Conservation (phyloP, 2,797 vertebrate genomes). For the Aulostomus chinensis region DNA sequence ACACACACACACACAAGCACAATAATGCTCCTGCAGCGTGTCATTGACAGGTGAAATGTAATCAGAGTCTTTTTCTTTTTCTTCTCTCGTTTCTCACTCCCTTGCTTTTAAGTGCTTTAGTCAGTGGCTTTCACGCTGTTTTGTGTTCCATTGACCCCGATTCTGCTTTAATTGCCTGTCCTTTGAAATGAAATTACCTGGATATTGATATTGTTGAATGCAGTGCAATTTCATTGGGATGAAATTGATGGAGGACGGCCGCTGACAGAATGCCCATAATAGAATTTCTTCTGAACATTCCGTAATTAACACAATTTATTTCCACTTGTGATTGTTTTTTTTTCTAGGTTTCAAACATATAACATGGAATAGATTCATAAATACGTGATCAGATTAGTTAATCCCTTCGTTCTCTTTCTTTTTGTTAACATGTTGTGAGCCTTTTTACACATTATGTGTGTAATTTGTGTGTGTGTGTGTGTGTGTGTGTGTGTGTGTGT, state of each 20-base stretch:
- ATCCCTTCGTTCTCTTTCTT: too few species aligned
- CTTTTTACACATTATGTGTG: too few species aligned
- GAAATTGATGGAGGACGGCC: conserved; percentile 65
- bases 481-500: neutral
- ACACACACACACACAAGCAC: conserved; percentile 44
- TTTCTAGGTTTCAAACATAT: conserved; percentile 39
- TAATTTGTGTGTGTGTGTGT: conserved; percentile 6
- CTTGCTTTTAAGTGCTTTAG: conserved; percentile 76
- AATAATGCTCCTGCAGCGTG: conserved; percentile 78
- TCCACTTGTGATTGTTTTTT: conserved; percentile 33
- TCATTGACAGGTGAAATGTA: conserved; percentile 85
- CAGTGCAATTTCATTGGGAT: conserved; percentile 62
- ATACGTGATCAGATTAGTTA: too few species aligned
- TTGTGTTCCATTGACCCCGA: conserved; percentile 78
- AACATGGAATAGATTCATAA: too few species aligned
- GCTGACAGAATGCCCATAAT: conserved; percentile 62
- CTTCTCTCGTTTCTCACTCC: conserved; percentile 73
- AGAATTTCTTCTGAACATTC: conserved; percentile 57
- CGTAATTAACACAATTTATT: conserved; percentile 67
- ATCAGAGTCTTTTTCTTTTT: conserved; percentile 75
- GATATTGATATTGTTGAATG: conserved; percentile 80
- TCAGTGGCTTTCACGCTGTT: conserved; percentile 76
- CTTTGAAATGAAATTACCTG: conserved; percentile 79
- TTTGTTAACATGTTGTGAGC: too few species aligned
- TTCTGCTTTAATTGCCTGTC: conserved; percentile 78